Conservation (phyloP, 2,888 invertebrate species). For the Hirtodrosophila alboralis region DNA sequence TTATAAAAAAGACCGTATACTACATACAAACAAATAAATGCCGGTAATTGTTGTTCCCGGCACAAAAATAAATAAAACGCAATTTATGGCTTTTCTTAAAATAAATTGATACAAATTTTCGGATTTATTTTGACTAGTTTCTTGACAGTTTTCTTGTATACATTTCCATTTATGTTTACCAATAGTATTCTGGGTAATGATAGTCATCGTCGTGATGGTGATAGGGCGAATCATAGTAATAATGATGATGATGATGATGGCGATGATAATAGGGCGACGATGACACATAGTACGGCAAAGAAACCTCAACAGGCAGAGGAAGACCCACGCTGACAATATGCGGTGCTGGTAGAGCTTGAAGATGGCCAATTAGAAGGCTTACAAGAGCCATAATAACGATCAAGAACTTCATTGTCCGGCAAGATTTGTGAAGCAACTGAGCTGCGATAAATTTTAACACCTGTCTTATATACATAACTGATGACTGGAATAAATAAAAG, state of each 20-base stretch:
- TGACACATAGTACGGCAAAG: slow-evolving; percentile 29
- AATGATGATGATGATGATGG: slow-evolving; percentile 27
- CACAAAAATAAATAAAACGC: slow-evolving; percentile 19
- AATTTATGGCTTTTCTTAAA: slow-evolving; percentile 26
- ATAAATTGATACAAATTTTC: slow-evolving; percentile 9
- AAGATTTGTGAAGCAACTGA: slow-evolving; percentile 22
- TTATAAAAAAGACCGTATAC: too few species aligned
- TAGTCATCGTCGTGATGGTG: slow-evolving; percentile 22
- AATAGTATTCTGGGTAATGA: slow-evolving; percentile 22
- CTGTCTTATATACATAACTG: slow-evolving; percentile 20
- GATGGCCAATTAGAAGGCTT: slow-evolving; percentile 11
- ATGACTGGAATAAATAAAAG: not conserved
- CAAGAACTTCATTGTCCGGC: slow-evolving; percentile 41
- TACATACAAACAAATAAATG: not conserved
- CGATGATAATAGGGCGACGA: slow-evolving; percentile 18
- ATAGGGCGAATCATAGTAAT: slow-evolving; percentile 41
- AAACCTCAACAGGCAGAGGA: slow-evolving; percentile 35
- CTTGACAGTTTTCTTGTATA: slow-evolving; percentile 22
- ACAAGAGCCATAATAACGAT: slow-evolving; percentile 18
- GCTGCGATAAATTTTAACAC: not conserved
- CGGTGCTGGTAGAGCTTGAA: slow-evolving; percentile 36
- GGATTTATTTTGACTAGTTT: slow-evolving; percentile 25
- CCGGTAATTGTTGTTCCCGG: not conserved
- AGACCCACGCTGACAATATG: slow-evolving; percentile 26
- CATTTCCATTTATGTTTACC: slow-evolving; percentile 14